A percentile compares a stretch with the other conserved stretches of the same genome.
phyloP scores from a whole-genome alignment of 2,888 invertebrate species.

The Ferrisia virgata region DNA sequence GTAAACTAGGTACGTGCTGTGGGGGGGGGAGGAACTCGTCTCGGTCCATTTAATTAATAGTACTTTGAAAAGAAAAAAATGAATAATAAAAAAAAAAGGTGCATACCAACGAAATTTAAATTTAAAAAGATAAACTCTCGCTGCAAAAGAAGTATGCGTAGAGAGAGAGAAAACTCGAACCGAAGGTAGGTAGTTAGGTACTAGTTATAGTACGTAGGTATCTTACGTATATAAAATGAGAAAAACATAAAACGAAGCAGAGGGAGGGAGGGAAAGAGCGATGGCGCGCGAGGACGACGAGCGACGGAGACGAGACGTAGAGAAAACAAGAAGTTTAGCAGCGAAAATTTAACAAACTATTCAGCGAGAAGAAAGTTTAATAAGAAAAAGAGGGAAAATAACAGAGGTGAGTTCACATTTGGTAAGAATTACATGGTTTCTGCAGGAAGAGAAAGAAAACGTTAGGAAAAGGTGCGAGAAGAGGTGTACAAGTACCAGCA shows the following conservation, averaged over 20 bases:
- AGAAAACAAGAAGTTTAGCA: conserved; percentile 20
- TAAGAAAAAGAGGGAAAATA: conserved; percentile 33
- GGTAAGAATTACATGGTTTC: conserved; percentile 45
- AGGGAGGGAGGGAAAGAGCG: background rate
- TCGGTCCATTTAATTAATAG: background rate
- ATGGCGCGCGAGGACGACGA: background rate
- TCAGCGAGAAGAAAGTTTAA: conserved; percentile 27
- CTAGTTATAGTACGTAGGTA: background rate
- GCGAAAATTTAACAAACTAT: conserved; percentile 6
- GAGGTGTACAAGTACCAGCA: background rate
- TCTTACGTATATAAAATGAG: background rate
- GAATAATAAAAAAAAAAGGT: background rate
- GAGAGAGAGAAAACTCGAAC: background rate
- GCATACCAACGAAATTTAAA: background rate
- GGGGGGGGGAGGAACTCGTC: background rate
- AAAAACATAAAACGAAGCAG: background rate
- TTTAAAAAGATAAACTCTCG: background rate
- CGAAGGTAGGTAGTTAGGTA: background rate
- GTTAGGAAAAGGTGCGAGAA: background rate
- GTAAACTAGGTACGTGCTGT: too few relatives aligned
- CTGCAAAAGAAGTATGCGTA: background rate
- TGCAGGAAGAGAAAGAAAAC: background rate
- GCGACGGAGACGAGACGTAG: background rate
- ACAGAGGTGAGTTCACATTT: conserved; percentile 43
- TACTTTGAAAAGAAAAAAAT: background rate